These are phyloP conservation scores for Butorides virescens DNA, from an alignment of 2,113 vertebrate genomes.

Conservation along the genomic window DNA sequence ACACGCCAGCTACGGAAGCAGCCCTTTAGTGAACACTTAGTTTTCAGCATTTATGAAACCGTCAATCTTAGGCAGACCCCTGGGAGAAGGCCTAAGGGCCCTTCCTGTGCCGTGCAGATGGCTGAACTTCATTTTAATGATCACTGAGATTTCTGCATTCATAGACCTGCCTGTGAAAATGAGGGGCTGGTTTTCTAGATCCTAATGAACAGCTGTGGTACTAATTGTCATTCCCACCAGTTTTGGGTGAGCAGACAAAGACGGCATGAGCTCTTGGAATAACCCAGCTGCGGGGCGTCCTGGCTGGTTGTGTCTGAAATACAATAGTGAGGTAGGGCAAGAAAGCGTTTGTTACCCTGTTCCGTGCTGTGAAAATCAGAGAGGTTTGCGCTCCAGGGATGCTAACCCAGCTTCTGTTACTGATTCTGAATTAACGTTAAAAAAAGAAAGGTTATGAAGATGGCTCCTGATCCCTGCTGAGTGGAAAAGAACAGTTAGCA, in stretches of 20 bases:
- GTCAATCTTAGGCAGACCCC: neutral
- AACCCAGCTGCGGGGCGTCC: neutral
- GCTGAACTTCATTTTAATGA: slow-evolving; percentile 6
- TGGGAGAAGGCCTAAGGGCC: neutral
- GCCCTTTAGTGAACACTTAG: neutral
- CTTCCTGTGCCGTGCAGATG: neutral
- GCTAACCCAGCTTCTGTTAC: neutral
- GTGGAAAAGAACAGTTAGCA: slow-evolving; percentile 20
- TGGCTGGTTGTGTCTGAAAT: neutral
- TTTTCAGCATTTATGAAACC: neutral
- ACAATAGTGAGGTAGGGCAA: neutral
- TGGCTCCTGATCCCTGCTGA: neutral
- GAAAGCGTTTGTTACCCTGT: neutral
- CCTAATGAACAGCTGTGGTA: neutral
- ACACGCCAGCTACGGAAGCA: fast-evolving
- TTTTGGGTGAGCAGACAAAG: neutral
- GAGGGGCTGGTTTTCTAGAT: neutral
- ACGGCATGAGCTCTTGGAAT: neutral
- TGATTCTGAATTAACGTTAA: neutral
- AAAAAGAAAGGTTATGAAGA: neutral
- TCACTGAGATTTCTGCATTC: neutral
- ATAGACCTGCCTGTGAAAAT: neutral
- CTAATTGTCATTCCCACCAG: neutral
- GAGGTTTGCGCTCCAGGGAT: neutral
- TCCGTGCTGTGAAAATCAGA: neutral